These are phyloP conservation scores for Megaceryle alcyon DNA, from an alignment of 2,797 vertebrate species.

Conservation along the genomic window DNA sequence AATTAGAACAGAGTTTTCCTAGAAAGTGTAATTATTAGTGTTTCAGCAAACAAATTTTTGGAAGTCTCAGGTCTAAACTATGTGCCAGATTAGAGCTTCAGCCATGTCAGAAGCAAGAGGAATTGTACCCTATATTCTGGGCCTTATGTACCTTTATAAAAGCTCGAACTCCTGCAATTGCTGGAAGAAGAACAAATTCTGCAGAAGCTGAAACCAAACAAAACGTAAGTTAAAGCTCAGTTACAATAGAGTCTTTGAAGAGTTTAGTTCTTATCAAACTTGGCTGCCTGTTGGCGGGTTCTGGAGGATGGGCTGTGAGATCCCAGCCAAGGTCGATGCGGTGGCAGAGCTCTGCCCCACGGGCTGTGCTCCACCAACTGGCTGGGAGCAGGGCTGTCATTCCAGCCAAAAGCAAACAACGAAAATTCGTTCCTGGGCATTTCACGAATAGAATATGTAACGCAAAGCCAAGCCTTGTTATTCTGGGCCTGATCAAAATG, in stretches of 20 bases:
- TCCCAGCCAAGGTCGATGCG: rapidly evolving
- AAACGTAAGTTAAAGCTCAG: background rate
- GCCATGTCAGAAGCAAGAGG: background rate
- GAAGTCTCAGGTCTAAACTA: background rate
- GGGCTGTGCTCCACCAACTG: rapidly evolving
- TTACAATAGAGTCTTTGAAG: background rate
- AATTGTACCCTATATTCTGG: background rate
- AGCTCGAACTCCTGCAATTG: background rate
- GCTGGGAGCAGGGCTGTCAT: rapidly evolving
- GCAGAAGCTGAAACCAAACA: background rate
- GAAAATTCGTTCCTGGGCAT: background rate
- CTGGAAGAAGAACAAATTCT: background rate
- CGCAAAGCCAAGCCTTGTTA: background rate
- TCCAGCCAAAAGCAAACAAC: rapidly evolving
- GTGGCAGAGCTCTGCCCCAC: rapidly evolving
- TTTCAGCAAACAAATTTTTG: background rate
- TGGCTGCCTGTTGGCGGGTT: background rate
- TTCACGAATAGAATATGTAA: background rate
- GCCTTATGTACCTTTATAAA: background rate
- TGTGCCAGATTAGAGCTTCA: background rate
- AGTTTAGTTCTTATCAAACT: background rate
- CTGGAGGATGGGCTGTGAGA: background rate
- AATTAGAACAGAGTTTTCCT: background rate
- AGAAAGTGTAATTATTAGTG: background rate
- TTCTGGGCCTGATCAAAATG: background rate